Evolutionary conservation across 2,888 invertebrate species (phyloP).

Genomic region (Melipona beecheii): DNA sequence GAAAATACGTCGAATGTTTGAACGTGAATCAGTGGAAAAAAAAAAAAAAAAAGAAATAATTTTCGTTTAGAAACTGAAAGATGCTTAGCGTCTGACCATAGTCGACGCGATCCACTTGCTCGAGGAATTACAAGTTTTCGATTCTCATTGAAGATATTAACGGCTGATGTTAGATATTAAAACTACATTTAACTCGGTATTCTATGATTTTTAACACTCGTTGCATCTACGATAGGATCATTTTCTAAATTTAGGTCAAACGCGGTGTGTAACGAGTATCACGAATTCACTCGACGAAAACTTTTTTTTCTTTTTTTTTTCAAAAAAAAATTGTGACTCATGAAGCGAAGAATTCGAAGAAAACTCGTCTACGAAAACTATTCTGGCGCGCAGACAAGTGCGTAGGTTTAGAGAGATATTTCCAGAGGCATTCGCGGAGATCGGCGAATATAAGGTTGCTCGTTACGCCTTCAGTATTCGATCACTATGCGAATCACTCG

Average conservation of each 20-base stretch:
- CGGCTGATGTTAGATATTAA: background rate
- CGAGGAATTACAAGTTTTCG: background rate
- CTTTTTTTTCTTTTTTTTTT: no score
- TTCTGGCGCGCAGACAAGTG: background rate
- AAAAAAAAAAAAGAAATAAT: no score
- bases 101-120: background rate
- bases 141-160: background rate
- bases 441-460: constrained; percentile 34
- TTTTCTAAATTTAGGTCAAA: background rate
- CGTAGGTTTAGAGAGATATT: constrained; percentile 30
- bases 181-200: background rate
- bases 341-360: background rate
- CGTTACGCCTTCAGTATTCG: constrained; percentile 46
- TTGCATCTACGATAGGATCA: background rate
- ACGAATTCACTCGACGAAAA: background rate
- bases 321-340: background rate
- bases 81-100: no score
- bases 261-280: background rate
- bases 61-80: no score
- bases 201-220: background rate
- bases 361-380: background rate
- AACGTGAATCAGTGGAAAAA: background rate
- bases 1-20: background rate
- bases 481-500: constrained; percentile 51
- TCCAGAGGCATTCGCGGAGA: constrained; percentile 42